A percentile compares a stretch with the other conserved stretches of the same genome.
These are phyloP conservation scores for Cossypha dichroa DNA, from an alignment of 2,797 vertebrate genomes.

Conservation along the genomic window DNA sequence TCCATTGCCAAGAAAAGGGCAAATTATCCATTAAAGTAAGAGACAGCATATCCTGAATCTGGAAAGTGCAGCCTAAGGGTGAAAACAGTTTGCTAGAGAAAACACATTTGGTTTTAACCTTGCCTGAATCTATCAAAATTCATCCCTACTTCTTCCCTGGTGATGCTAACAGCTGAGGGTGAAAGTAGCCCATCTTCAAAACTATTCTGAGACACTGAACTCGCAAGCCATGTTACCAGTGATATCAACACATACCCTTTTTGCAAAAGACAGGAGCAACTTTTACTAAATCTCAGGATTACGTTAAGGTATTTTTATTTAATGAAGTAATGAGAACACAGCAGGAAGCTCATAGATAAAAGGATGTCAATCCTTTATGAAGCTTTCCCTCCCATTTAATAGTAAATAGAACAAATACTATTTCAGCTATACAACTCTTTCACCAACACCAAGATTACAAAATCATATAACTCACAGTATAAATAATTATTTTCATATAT, in stretches of 20 bases:
- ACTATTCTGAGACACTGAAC: not conserved
- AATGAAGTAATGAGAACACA: not conserved
- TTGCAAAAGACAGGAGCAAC: not conserved
- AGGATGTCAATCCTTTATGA: not conserved
- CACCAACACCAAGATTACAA: not conserved
- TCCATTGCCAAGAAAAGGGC: not conserved
- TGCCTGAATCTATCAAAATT: not conserved
- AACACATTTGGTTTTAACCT: not conserved
- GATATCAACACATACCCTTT: not conserved
- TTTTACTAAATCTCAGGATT: not conserved
- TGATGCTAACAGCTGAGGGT: not conserved
- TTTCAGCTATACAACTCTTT: not conserved
- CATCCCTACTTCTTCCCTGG: not conserved
- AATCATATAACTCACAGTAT: not conserved
- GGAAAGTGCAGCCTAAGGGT: not conserved
- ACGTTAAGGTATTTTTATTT: not conserved
- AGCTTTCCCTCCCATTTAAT: not conserved
- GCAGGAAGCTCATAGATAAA: not conserved
- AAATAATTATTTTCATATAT: not conserved
- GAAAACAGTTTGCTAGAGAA: not conserved
- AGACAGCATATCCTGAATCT: not conserved
- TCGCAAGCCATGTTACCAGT: accelerated
- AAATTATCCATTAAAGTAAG: not conserved
- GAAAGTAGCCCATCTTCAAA: not conserved
- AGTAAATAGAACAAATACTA: not conserved